Evolutionary conservation across 2,797 vertebrate species (phyloP), one percentile per base, ranked within the genome.

Genomic region (Chloroceryle inda): DNA sequence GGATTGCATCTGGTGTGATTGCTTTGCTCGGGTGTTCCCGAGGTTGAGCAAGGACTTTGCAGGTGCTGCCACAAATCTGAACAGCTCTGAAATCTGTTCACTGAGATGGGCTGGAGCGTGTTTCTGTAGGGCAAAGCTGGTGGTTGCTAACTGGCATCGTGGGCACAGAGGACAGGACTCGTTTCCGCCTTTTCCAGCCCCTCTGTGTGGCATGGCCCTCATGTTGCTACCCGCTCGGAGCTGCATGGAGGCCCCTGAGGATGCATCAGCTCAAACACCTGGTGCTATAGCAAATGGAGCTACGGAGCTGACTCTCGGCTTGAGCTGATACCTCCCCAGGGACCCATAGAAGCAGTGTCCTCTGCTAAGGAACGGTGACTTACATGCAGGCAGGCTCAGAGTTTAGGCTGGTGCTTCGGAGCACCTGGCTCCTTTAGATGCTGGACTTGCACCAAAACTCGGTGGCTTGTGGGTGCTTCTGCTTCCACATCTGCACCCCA

Each of bases 1-100:
- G 62, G 94, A 92, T 96, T 82, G 96, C 94, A 59, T 92, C 91
- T 55, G 91, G 72, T 71, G 58, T 47, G 81, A 97, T 96, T 96
- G 96, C 97, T 97, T 87, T 44, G 95, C 97, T 97, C 94, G 45
- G 94, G 94, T 79, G 35, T 85, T 94, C 93, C 96, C 22, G 96
- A 97, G 97, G 97, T 86, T 95, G 97, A 95, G 8, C 97, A 97
- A 97, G 97, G 97, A 97, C 97, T 96, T 92, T 27, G 89, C 31
- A 52, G 96, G 93, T 9, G 12, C 87, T 27, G 88, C 95, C 76
- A 56, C 93, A 78, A 67, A 85, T 24, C 92, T 3, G 35, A 9
- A 23, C n/a, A 33, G n/a, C 55, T 23, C 55, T 31, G 52, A 31
- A 31, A 53, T 18, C 29, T 53, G 71, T 22, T 94, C 87, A 9